These are phyloP conservation scores for Sycophila texana DNA, from an alignment of 2,888 invertebrate species.

Conservation along the genomic window DNA sequence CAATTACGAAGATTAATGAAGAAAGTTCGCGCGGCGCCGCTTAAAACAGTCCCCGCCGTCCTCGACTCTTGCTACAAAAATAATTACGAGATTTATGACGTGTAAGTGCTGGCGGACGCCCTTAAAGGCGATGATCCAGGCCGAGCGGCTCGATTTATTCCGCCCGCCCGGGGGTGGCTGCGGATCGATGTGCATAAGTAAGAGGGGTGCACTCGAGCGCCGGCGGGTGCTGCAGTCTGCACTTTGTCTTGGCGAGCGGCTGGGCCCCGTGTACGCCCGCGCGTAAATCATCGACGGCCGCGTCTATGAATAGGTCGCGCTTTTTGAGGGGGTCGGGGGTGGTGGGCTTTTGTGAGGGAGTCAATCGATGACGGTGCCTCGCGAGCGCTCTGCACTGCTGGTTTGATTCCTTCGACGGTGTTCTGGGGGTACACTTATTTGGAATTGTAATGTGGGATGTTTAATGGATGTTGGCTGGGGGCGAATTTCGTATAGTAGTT, in stretches of 20 bases:
- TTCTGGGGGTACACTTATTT: too few relatives aligned
- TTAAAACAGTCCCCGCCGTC: background rate
- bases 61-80: slow-evolving; percentile 4
- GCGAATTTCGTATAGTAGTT: too few relatives aligned
- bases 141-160: background rate
- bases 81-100: slow-evolving; percentile 21
- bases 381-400: too few relatives aligned
- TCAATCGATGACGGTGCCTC: background rate
- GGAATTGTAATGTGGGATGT: too few relatives aligned
- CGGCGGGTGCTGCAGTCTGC: slow-evolving; percentile 49
- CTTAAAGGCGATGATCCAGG: slow-evolving; percentile 20
- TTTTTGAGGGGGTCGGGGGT: slow-evolving; percentile 20
- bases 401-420: too few relatives aligned
- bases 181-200: background rate
- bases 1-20: slow-evolving; percentile 38
- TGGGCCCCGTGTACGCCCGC: slow-evolving; percentile 38
- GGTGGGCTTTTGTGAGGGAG: background rate
- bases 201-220: background rate
- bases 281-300: slow-evolving; percentile 8
- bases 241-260: slow-evolving; percentile 60
- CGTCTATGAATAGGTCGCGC: background rate
- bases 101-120: too few relatives aligned
- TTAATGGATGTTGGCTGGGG: too few relatives aligned
- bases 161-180: background rate
- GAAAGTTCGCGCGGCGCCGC: slow-evolving; percentile 6